Evolutionary conservation across 2,797 vertebrate species (phyloP), one percentile per base, ranked within the genome.

Genomic region (Crocidura indochinensis): DNA sequence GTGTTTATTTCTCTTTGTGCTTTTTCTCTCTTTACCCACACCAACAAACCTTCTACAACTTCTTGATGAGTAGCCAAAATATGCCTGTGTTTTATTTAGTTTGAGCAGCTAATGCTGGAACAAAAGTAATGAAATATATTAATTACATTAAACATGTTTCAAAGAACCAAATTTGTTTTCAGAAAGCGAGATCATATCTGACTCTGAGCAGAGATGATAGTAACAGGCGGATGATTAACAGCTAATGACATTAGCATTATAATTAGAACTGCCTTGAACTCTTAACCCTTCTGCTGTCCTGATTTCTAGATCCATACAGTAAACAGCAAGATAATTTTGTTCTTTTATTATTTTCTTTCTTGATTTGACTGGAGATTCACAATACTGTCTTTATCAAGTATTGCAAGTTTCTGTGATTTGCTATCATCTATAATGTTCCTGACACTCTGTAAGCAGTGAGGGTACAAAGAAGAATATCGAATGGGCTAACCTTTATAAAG

Each of bases 61-160:
- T 47, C 74, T 94, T 44, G 68, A 20, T 78, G 38, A 91, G 26
- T 85, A 17, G 10, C 31, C 93, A 84, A 94, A 97, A 97, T 96
- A 92, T 93, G 92, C 67, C 89, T 64, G 93, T 96, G 95, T 95
- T 96, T 95, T 64, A 53, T 91, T 98, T 97, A 97, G 94, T 94
- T 96, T 87, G 96, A 97, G 95, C 96, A 95, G 94, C 90, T 95
- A 96, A 98, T 91, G 96, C 97, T 95, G 96, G 97, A 98, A 98
- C 97, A 98, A 98, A 98, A 97, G 95, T 97, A 98, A 98, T 98
- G 97, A 98, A 98, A 97, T 97, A 97, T 97, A 98, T 98, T 98
- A 97, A 98, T 98, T 98, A 97, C 89, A 97, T 97, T 98, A 98
- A 98, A 97, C 95, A 97, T 97, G 93, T 97, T 98, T 98, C 97